Evolutionary conservation across 1,140 invertebrate genomes (phyloP), one percentile per base, ranked within the genome.

Genomic region (Diachasma alloeum): DNA sequence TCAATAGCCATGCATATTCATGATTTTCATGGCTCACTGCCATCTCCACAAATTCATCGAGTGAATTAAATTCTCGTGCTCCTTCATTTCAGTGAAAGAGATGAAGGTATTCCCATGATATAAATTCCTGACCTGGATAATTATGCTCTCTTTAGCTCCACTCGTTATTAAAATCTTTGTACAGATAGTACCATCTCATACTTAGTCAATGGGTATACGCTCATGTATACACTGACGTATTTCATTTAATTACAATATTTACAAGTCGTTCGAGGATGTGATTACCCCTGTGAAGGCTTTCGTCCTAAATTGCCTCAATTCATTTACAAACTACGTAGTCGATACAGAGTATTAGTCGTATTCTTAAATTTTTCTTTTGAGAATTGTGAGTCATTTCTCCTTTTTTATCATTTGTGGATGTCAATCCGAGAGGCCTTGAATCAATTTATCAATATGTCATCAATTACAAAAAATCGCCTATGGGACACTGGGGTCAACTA

Each of bases 211-310:
- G 31, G 48, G 31, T 59, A 72, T 74, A 66, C 37, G 15, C 22
- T 44, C 37, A 67, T 74, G 56, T 67, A 74, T 74, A 74, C 72
- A 39, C 24, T 15, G 39, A 74, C 59, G 19, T 67, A 24, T 31
- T 48, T 68, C 26, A 39, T 17, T 17, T 75, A 53, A 53, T 67
- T 76, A 76, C 74, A 76, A 71, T 76, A 76, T 76, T 71, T 76
- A 76, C 74, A 76, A 76, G 37, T 24, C 13, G 24, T 19, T 72
- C 24, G 31, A 39, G 53, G 72, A 73, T 53, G 5, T 73, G 0
- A 24, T 63, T 39, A n/a, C 71, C 31, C 71, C 11, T 37, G 71
- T 31, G 2, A 36, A 74, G 56, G 72, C 24, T 66, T 59, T 53
- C 26, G 44, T 63, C 59, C 24, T 26, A 63, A 63, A 63, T 36